Evolutionary conservation across 1,140 invertebrate species (phyloP).

Genomic region (Psilanteris sp.): DNA sequence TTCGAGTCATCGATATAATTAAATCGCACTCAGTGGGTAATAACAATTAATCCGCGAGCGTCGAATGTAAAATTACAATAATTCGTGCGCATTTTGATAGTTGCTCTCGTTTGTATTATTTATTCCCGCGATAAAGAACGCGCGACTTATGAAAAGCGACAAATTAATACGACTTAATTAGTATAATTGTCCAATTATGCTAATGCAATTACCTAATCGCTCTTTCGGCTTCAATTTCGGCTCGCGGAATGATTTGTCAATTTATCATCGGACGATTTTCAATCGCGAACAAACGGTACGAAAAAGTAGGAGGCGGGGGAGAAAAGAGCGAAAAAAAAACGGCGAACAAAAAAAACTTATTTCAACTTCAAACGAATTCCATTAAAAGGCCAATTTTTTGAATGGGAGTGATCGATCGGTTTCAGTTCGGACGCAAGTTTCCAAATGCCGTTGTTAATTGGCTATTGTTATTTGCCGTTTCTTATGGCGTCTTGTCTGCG

Average conservation of each 20-base stretch:
- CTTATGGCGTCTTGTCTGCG: conserved; percentile 37
- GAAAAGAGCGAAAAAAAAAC: conserved; percentile 1
- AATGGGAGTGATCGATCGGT: conserved; percentile 16
- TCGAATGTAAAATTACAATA: conserved; percentile 23
- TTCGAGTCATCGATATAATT: conserved; percentile 10
- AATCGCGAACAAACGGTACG: conserved; percentile 18
- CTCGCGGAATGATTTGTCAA: conserved; percentile 24
- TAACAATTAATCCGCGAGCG: conserved; percentile 9
- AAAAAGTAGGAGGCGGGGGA: background rate
- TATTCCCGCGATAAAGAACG: conserved; percentile 6
- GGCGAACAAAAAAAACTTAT: conserved; percentile 15
- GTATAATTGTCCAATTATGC: conserved; percentile 50
- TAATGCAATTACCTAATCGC: conserved; percentile 48
- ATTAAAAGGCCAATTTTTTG: conserved; percentile 47
- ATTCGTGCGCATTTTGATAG: background rate
- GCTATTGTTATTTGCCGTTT: conserved; percentile 44
- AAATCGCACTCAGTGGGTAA: conserved; percentile 13
- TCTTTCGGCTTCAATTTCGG: conserved; percentile 14
- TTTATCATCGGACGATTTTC: conserved; percentile 19
- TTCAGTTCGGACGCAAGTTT: conserved; percentile 8
- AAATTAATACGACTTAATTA: conserved; percentile 33
- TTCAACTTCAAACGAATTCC: conserved; percentile 27
- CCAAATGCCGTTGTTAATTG: conserved; percentile 40
- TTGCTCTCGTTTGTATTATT: conserved; percentile 10
- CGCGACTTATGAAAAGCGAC: conserved; percentile 32